Percentiles rank a stretch among this genome's conserved stretches.
These are phyloP conservation scores for Leucoraja ocellata DNA, from an alignment of 2,797 vertebrate species.

Conservation along the genomic window DNA sequence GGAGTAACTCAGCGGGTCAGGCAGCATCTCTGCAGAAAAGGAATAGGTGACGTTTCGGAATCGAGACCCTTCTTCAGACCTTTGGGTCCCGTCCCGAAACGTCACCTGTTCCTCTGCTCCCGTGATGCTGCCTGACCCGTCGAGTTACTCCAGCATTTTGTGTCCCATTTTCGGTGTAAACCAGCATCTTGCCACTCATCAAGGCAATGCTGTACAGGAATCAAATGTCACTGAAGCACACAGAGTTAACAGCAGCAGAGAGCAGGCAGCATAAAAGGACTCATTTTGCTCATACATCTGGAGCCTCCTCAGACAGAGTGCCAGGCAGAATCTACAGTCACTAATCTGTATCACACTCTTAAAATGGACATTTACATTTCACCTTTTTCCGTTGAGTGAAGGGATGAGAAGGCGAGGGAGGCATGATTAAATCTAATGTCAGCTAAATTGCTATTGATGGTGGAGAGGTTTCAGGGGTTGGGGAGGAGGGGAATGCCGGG, in stretches of 20 bases:
- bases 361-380: slow-evolving; percentile 33
- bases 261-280: not conserved
- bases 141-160: no score
- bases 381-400: not conserved
- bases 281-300: not conserved
- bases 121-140: no score
- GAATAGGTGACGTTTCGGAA: no score
- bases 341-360: not conserved
- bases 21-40: no score
- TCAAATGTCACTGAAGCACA: not conserved
- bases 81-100: no score
- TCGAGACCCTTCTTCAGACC: no score
- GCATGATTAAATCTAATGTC: not conserved
- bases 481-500: no score
- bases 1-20: no score
- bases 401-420: not conserved
- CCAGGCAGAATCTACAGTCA: not conserved
- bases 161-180: no score
- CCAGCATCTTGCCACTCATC: no score
- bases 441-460: not conserved
- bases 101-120: no score
- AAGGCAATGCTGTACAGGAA: no score
- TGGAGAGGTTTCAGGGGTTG: not conserved
- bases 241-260: not conserved
- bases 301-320: not conserved